These are phyloP conservation scores for Balearica regulorum DNA, from an alignment of 2,797 vertebrate species.

Conservation along the genomic window DNA sequence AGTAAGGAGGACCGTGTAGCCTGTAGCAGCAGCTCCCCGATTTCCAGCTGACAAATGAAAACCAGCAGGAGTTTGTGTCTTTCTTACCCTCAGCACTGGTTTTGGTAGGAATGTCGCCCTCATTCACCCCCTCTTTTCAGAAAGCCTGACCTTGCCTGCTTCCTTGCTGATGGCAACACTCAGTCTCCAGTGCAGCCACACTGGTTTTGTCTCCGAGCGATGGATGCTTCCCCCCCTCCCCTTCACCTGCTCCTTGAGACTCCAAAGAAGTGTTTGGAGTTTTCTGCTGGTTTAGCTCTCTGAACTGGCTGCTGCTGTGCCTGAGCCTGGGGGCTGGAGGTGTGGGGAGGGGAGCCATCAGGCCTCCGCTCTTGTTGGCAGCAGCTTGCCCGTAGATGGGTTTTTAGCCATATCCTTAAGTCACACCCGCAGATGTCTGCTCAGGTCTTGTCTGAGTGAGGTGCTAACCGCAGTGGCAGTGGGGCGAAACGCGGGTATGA, in stretches of 20 bases:
- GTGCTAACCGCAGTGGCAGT: accelerated
- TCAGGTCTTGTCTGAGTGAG: neutral
- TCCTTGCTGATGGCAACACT: neutral
- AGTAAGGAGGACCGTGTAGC: neutral
- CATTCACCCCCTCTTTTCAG: neutral
- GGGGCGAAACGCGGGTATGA: accelerated
- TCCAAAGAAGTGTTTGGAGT: accelerated
- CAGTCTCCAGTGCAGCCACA: neutral
- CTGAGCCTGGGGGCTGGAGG: neutral
- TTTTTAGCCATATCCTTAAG: neutral
- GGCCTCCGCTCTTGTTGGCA: accelerated
- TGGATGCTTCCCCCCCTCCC: neutral
- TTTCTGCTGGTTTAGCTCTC: neutral
- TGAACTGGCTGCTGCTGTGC: neutral
- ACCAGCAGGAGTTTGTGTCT: neutral
- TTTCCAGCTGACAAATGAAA: neutral
- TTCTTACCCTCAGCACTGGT: neutral
- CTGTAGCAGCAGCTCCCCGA: neutral
- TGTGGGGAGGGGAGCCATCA: accelerated
- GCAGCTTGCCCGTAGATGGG: neutral
- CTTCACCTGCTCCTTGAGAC: neutral
- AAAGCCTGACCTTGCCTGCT: neutral
- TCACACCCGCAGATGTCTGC: neutral
- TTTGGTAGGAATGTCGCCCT: neutral
- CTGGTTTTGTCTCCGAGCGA: neutral